A percentile compares a stretch with the other conserved stretches of the same genome.
Conservation (phyloP, 1,140 invertebrate species). For the Heliconius melpomene region DNA sequence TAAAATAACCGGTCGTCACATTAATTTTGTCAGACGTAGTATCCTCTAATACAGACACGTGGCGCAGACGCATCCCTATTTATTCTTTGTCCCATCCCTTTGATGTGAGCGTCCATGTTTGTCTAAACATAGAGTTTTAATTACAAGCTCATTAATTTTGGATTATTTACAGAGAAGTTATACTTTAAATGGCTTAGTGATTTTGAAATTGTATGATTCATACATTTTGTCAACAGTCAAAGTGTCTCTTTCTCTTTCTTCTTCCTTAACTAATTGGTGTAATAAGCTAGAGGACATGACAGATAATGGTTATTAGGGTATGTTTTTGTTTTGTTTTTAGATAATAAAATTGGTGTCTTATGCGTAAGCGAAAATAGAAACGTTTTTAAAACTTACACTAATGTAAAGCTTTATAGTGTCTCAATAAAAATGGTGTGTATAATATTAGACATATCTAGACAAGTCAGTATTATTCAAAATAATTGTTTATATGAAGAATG, state of each 20-base stretch:
- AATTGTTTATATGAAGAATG: too few relatives aligned
- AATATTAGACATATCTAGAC: too few relatives aligned
- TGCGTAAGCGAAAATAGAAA: background rate
- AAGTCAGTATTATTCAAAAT: too few relatives aligned
- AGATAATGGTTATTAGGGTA: background rate
- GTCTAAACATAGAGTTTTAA: slow-evolving; percentile 70
- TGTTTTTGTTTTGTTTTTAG: background rate
- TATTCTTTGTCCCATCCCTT: slow-evolving; percentile 67
- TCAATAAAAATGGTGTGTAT: too few relatives aligned
- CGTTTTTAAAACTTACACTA: background rate
- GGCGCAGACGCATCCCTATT: slow-evolving; percentile 70
- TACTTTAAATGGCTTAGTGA: slow-evolving; percentile 32
- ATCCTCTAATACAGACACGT: slow-evolving; percentile 65
- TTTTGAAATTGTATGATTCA: slow-evolving; percentile 16
- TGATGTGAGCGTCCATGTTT: slow-evolving; percentile 73
- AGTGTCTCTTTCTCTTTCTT: background rate
- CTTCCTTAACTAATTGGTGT: background rate
- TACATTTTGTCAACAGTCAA: background rate
- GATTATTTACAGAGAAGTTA: slow-evolving; percentile 66
- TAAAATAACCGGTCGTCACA: background rate
- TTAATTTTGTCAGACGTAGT: slow-evolving; percentile 46
- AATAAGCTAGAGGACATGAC: slow-evolving; percentile 12
- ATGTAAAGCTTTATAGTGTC: background rate
- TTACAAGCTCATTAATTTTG: slow-evolving; percentile 76
- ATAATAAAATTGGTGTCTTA: background rate